Base-by-base conservation (phyloP, 2,888 invertebrate genomes). In the Diachrysia chrysitis region DNA sequence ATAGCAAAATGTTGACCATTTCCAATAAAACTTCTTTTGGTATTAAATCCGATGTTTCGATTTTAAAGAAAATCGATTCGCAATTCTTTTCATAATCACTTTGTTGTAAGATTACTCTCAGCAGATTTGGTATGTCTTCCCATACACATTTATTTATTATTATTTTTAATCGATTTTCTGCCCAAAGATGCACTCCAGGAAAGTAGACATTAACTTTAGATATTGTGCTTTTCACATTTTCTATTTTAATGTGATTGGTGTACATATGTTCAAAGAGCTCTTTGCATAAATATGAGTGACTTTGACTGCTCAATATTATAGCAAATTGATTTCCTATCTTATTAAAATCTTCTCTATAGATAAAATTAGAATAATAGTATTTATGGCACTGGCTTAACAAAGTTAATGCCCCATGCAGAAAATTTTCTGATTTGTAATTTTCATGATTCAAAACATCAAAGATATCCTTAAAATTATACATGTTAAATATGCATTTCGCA, bases 401-500 rank as follows among this genome's bases (percentile, higher is more conserved):
- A 60, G 92, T 75, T n/a, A 95, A 79, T 73, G 78, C 73, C 2
- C 95, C 95, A 86, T 95, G 94, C n/a, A 93, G 71, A 58, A 80
- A 82, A 82, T 95, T 95, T 84, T 95, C 94, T 5, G 89, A 76
- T 6, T 71, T 29, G 64, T 59, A 73, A 51, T 83, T 75, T 72
- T 78, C 78, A 46, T 79, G 74, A 23, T 86, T 51, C 29, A 90
- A 42, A 56, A 74, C 62, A 32, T 86, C 60, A 71, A 83, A 83
- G 57, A 91, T 88, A 12, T 71, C 71, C 59, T 87, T 76, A 66
- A 90, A 89, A 60, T 88, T 76, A 70, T 87, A 94, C 65, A 95
- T 91, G 76, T 94, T 94, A 72, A 88, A 90, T 75, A 95, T 92
- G 53, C 92, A 91, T 81, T 90, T 92, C 6, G 95, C 93, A 56